phyloP scores from a whole-genome alignment of 2,888 invertebrate species.

The Watsonalla binaria region DNA sequence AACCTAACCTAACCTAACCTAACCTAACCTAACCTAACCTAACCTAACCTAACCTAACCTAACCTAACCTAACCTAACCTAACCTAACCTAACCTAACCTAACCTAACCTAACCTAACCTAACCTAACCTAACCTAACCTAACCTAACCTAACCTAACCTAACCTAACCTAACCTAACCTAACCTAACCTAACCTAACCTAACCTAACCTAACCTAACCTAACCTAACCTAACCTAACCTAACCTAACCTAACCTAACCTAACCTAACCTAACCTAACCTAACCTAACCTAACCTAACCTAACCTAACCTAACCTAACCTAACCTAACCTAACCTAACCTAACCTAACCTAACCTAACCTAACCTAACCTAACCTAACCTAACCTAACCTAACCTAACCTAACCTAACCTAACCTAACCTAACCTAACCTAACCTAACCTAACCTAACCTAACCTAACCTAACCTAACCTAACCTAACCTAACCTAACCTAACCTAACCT shows the following conservation, averaged over 20 bases:
- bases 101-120: slow-evolving; percentile 6
- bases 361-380: slow-evolving; percentile 6
- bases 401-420: slow-evolving; percentile 10
- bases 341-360: slow-evolving; percentile 5
- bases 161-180: slow-evolving; percentile 4
- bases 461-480: slow-evolving; percentile 16
- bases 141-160: slow-evolving; percentile 1
- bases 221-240: slow-evolving; percentile 12
- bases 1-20: slow-evolving; percentile 6
- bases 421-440: slow-evolving; percentile 8
- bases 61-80: slow-evolving; percentile 6
- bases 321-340: slow-evolving; percentile 10
- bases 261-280: slow-evolving; percentile 19
- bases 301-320: slow-evolving; percentile 15
- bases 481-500: slow-evolving; percentile 11
- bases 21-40: slow-evolving; percentile 6
- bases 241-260: slow-evolving; percentile 16
- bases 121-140: slow-evolving; percentile 6
- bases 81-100: slow-evolving; percentile 6
- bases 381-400: slow-evolving; percentile 7
- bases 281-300: slow-evolving; percentile 17
- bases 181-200: background rate
- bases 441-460: slow-evolving; percentile 11
- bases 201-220: slow-evolving; percentile 5
- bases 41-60: slow-evolving; percentile 6